Evolutionary conservation across 2,113 vertebrate species (phyloP).

Genomic region (Phocoena sinus): DNA sequence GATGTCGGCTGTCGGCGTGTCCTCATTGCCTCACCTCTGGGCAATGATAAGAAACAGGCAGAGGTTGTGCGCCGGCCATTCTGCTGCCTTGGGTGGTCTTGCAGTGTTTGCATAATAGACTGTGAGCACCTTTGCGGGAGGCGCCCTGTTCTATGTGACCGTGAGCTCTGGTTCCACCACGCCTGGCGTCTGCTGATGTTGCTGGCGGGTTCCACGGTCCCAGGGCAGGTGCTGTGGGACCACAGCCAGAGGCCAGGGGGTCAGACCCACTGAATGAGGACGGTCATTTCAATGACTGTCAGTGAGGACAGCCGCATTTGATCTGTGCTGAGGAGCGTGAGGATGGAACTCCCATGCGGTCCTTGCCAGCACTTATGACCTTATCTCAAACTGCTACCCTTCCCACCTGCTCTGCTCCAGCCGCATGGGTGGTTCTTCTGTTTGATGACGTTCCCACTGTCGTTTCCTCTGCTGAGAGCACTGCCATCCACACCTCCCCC

Average conservation of each 20-base stretch:
- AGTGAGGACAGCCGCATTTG: background rate
- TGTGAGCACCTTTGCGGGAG: background rate
- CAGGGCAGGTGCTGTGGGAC: background rate
- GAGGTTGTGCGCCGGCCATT: fast-evolving
- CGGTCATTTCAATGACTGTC: background rate
- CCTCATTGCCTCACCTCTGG: background rate
- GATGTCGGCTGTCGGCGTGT: fast-evolving
- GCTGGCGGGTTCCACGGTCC: background rate
- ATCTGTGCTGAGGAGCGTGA: background rate
- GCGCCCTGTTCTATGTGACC: background rate
- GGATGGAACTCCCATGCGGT: background rate
- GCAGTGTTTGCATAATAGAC: background rate
- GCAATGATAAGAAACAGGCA: background rate
- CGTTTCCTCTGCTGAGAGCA: fast-evolving
- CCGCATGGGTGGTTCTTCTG: background rate
- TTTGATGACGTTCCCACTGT: fast-evolving
- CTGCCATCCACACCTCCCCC: fast-evolving
- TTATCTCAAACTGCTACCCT: fast-evolving
- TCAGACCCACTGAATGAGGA: background rate
- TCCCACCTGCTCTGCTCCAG: fast-evolving
- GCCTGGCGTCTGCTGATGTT: background rate
- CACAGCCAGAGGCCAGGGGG: background rate
- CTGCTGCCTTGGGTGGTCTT: background rate
- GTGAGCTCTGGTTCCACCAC: background rate
- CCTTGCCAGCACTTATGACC: fast-evolving